Evolutionary conservation across 2,113 vertebrate genomes (phyloP).

Genomic region (Macquaria australasica): DNA sequence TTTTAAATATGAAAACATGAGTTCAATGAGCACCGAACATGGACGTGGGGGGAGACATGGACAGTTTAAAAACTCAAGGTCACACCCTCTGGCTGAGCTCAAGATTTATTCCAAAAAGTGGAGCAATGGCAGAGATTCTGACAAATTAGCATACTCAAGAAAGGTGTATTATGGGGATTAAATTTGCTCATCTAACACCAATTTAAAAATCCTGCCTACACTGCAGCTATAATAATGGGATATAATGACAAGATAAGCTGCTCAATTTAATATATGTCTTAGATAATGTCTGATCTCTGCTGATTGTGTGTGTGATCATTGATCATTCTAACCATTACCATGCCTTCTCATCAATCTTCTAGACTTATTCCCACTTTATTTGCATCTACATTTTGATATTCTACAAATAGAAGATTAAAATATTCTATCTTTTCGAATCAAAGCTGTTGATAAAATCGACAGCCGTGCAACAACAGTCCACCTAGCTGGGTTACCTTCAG

Average conservation of each 20-base stretch:
- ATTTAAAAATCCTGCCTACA: neutral
- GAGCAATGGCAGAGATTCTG: neutral
- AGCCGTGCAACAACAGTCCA: neutral
- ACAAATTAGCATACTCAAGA: neutral
- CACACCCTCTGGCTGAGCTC: neutral
- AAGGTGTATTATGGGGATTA: neutral
- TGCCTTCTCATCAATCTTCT: neutral
- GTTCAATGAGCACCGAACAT: neutral
- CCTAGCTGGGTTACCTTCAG: neutral
- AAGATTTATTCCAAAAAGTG: neutral
- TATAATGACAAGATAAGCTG: neutral
- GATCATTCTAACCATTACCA: slow-evolving; percentile 5
- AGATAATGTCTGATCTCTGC: slow-evolving; percentile 5
- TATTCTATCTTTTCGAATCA: neutral
- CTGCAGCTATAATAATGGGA: slow-evolving; percentile 22
- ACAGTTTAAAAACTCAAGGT: neutral
- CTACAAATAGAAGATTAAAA: too few species aligned
- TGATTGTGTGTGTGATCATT: neutral
- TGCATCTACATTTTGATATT: neutral
- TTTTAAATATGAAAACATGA: neutral
- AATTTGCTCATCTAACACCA: neutral
- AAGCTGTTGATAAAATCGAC: neutral
- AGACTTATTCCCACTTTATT: neutral
- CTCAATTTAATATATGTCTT: neutral
- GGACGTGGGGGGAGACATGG: neutral